These are phyloP conservation scores for Agonum fuliginosum DNA, from an alignment of 2,888 invertebrate genomes.

Conservation along the genomic window DNA sequence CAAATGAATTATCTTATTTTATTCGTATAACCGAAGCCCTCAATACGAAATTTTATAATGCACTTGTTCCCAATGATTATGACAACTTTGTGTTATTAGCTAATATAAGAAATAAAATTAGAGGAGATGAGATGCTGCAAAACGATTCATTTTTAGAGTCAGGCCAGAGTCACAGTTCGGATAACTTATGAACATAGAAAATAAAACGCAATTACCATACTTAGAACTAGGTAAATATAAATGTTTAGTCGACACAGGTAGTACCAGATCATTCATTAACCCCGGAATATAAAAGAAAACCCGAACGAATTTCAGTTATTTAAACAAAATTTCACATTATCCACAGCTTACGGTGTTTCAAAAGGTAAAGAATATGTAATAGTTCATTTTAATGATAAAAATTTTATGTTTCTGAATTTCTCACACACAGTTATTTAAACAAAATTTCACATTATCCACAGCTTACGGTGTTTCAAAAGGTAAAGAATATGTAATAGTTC, in stretches of 20 bases:
- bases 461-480: not conserved
- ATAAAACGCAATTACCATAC: not conserved
- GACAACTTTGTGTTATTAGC: no score
- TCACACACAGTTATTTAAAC: not conserved
- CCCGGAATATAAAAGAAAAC: not conserved
- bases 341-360: not conserved
- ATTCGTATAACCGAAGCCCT: no score
- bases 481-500: not conserved
- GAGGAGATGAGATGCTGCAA: no score
- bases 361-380: not conserved
- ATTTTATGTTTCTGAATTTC: constrained; percentile 28
- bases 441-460: constrained; percentile 8
- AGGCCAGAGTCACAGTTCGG: no score
- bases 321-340: constrained; percentile 15
- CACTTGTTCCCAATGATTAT: no score
- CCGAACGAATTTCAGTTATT: not conserved
- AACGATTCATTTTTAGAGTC: no score
- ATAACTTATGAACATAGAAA: constrained; percentile 8
- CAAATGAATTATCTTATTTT: no score
- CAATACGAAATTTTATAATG: no score
- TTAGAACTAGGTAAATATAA: constrained; percentile 17
- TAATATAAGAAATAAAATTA: no score
- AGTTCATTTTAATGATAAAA: constrained; percentile 6
- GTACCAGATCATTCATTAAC: constrained; percentile 19
- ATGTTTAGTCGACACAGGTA: constrained; percentile 2